Percentiles rank a stretch among this genome's conserved stretches.
Conservation (phyloP, 1,140 invertebrate genomes). For the Drosophila leontia region DNA sequence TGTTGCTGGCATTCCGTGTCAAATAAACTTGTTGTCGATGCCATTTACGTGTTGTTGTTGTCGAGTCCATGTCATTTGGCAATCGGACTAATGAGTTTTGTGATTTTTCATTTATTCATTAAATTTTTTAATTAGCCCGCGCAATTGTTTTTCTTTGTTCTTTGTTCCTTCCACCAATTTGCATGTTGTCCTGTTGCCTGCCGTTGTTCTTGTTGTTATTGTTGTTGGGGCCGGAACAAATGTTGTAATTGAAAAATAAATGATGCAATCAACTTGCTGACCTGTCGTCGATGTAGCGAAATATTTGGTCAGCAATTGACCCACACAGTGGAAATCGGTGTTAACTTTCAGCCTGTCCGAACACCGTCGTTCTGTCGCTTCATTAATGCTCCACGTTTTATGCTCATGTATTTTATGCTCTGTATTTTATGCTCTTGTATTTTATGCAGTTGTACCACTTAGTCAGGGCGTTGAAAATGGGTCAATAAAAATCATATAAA, state of each 20-base stretch:
- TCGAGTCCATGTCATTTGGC: constrained; percentile 58
- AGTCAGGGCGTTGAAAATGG: background rate
- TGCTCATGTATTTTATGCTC: background rate
- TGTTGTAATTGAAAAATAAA: constrained; percentile 84
- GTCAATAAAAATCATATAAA: constrained; percentile 8
- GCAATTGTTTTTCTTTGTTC: constrained; percentile 60
- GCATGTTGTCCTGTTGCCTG: constrained; percentile 21
- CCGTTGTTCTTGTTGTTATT: constrained; percentile 18
- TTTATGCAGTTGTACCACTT: background rate
- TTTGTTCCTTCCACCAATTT: constrained; percentile 5
- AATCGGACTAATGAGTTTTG: constrained; percentile 78
- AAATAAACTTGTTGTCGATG: constrained; percentile 40
- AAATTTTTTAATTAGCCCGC: constrained; percentile 77
- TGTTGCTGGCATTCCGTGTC: constrained; percentile 34
- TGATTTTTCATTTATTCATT: constrained; percentile 81
- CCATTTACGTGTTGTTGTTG: constrained; percentile 43
- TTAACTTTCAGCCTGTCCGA: constrained; percentile 19
- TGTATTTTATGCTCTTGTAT: background rate
- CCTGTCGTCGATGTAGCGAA: constrained; percentile 68
- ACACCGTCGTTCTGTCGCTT: background rate
- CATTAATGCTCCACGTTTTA: background rate
- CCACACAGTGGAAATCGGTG: constrained; percentile 30
- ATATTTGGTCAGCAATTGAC: constrained; percentile 79
- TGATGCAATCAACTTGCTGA: constrained; percentile 82
- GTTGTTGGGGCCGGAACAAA: constrained; percentile 60